Conservation (phyloP, 2,797 vertebrate genomes). For the Bucorvus abyssinicus region DNA sequence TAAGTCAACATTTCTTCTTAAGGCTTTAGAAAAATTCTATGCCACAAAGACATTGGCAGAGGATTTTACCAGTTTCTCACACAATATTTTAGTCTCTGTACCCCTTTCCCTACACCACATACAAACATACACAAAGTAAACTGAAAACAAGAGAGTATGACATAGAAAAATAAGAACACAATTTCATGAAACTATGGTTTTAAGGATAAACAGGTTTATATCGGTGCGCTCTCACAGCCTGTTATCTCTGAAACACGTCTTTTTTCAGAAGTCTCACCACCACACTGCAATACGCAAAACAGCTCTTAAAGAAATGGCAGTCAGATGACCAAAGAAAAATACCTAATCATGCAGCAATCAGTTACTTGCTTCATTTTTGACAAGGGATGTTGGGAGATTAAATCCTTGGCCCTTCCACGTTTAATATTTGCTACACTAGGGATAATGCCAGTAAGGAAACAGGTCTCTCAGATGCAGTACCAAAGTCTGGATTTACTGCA, state of each 20-base stretch:
- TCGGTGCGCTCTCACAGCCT: neutral
- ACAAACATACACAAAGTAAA: neutral
- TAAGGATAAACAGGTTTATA: neutral
- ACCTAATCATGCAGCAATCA: neutral
- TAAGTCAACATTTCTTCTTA: neutral
- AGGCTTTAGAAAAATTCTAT: neutral
- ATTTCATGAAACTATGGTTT: neutral
- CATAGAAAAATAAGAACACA: neutral
- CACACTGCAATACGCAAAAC: neutral
- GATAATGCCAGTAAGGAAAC: neutral
- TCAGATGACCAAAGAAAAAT: neutral
- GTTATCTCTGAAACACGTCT: neutral
- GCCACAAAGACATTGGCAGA: neutral
- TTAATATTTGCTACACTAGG: neutral
- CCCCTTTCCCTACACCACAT: neutral
- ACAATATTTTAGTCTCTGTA: neutral
- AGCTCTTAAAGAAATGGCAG: neutral
- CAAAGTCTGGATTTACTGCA: constrained; percentile 60
- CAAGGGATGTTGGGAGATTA: neutral
- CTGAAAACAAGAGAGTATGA: neutral
- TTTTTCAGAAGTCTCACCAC: neutral
- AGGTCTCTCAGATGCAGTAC: constrained; percentile 37
- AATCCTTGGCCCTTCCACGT: neutral
- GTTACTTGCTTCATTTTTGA: neutral
- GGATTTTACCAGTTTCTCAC: neutral